Percentiles rank a stretch among this genome's conserved stretches.
Conservation (phyloP, 2,888 invertebrate species). For the Autographa gamma region DNA sequence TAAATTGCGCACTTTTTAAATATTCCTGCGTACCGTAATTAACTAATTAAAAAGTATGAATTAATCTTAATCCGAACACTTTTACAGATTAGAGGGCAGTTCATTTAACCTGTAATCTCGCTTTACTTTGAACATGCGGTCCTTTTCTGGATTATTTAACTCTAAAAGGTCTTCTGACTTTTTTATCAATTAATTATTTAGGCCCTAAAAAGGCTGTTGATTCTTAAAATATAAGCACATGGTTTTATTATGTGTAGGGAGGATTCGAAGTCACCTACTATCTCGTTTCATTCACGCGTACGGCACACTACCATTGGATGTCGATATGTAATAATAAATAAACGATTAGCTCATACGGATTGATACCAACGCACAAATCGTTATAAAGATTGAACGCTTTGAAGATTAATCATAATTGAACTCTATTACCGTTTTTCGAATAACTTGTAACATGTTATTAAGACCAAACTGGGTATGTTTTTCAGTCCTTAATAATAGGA, state of each 20-base stretch:
- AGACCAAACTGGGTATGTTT: background rate
- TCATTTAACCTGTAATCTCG: constrained; percentile 6
- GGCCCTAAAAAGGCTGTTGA: background rate
- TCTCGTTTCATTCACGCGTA: background rate
- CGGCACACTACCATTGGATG: background rate
- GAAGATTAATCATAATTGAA: too few species aligned
- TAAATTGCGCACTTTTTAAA: constrained; percentile 2
- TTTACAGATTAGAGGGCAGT: background rate
- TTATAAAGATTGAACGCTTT: too few species aligned
- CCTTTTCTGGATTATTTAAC: constrained; percentile 7
- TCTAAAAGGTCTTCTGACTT: background rate
- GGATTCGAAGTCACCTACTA: too few species aligned
- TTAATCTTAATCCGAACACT: constrained; percentile 6
- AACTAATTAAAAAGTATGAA: constrained; percentile 6
- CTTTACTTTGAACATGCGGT: constrained; percentile 3
- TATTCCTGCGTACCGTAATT: constrained; percentile 3
- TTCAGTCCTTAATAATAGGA: background rate
- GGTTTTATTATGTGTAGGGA: background rate
- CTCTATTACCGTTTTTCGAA: background rate
- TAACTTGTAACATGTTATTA: background rate
- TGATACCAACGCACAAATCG: too few species aligned
- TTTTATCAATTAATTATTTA: background rate
- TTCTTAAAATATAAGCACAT: background rate
- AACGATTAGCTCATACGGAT: background rate
- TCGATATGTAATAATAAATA: background rate